Evolutionary conservation across 1,140 invertebrate species (phyloP), one percentile per base, ranked within the genome.

Genomic region (Ostrea edulis): DNA sequence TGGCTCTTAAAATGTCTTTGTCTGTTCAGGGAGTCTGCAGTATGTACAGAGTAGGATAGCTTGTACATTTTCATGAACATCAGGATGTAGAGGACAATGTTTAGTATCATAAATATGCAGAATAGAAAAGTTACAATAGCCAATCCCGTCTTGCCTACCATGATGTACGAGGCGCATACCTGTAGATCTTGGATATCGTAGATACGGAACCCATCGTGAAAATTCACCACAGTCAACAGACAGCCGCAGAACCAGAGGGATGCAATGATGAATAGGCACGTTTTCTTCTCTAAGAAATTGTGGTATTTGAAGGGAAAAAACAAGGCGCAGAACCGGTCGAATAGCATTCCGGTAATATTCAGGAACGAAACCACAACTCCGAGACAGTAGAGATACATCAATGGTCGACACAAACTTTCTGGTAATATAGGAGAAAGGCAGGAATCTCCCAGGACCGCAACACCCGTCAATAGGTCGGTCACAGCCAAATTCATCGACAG

Each of bases 51-150:
- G 17, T 62, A 35, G 25, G 68, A 77, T 35, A 77, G 25, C 35
- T 77, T 77, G 25, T 14, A 14, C 22, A 77, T 77, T 29, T 35
- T 77, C 29, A 25, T 77, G 29, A 77, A 77, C 68, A 77, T 77
- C 9, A 77, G 4, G 14, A 77, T 77, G 25, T 77, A 29, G 7
- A 77, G 12, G 25, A 77, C 29, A 12, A 77, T 25, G 14, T 77
- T 35, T 14, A 77, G 8, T 35, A 25, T 14, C 22, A 77, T 44
- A 4, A 25, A 14, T 5, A 25, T 11, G 12, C 25, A 25, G 12
- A 77, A 77, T 1, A 77, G 14, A 25, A 35, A 29, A 25, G 29
- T 35, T 0, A 29, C 68, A 25, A 77, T 77, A 12, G n/a, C 11
- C 14, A 29, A 25, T 14, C 68, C 25, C 9, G 14, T 29, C 14